These are phyloP conservation scores for Trididemnum miniatum DNA, from an alignment of 23 tunicate genomes.

Conservation along the genomic window DNA sequence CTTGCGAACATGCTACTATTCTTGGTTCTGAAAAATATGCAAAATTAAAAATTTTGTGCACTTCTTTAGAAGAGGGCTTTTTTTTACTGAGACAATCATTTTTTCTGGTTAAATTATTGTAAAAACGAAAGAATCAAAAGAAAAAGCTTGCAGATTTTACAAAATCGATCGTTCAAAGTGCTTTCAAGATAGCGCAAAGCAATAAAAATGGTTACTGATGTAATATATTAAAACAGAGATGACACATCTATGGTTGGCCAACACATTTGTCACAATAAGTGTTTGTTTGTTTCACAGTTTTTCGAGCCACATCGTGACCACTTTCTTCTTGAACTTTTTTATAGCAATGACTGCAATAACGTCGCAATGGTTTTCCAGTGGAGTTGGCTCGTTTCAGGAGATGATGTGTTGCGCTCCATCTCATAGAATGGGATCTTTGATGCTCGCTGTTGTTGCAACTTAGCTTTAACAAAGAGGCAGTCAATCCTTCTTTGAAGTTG, in stretches of 20 bases:
- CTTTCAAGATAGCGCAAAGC: constrained; percentile 17
- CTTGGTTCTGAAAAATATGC: too few relatives aligned
- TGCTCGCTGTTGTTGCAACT: constrained; percentile 18
- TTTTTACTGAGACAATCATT: constrained; percentile 16
- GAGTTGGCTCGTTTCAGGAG: too few relatives aligned
- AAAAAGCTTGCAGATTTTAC: background rate
- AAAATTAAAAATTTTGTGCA: too few relatives aligned
- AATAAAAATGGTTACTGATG: constrained; percentile 16
- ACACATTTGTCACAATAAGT: constrained; percentile 5
- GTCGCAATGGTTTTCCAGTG: constrained; percentile 13
- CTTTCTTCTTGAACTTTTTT: constrained; percentile 15
- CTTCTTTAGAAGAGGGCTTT: background rate
- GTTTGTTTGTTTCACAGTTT: background rate
- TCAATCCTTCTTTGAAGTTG: constrained; percentile 18
- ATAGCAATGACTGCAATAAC: constrained; percentile 13
- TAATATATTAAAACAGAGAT: background rate
- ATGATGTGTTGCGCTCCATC: constrained; percentile 11
- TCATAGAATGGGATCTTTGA: constrained; percentile 4
- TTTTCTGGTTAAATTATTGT: background rate
- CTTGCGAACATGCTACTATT: constrained; percentile 18
- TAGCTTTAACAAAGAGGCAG: constrained; percentile 13
- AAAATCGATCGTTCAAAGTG: background rate
- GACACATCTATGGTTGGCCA: background rate
- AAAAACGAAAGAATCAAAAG: background rate
- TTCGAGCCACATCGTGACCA: constrained; percentile 18